A percentile compares a stretch with the other conserved stretches of the same genome.
Evolutionary conservation across 2,888 invertebrate genomes (phyloP).

Genomic region (Blastobasis lacticolella): DNA sequence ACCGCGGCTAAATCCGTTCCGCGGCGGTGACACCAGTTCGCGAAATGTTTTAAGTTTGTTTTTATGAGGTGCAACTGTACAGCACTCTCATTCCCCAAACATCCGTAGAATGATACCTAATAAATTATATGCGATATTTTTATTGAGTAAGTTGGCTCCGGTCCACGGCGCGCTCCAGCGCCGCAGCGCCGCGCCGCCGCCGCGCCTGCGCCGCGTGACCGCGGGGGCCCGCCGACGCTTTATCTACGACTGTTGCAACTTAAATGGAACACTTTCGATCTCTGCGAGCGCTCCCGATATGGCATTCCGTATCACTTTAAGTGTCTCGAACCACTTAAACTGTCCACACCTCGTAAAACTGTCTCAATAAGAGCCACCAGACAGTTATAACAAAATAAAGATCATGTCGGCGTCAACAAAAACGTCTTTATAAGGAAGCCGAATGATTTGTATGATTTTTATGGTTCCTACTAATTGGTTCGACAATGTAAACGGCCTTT

Average conservation of each 20-base stretch:
- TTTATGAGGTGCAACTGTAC: constrained; percentile 68
- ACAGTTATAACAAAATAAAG: constrained; percentile 48
- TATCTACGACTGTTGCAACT: constrained; percentile 15
- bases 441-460: constrained; percentile 61
- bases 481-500: constrained; percentile 61
- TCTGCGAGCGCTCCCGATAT: constrained; percentile 26
- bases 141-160: constrained; percentile 59
- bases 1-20: constrained; percentile 38
- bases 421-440: constrained; percentile 50
- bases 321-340: constrained; percentile 40
- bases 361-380: constrained; percentile 45
- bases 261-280: constrained; percentile 11
- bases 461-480: constrained; percentile 62
- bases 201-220: constrained; percentile 7
- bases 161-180: constrained; percentile 52
- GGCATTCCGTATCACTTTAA: constrained; percentile 31
- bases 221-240: constrained; percentile 11
- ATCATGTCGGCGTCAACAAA: constrained; percentile 34
- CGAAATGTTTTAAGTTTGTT: constrained; percentile 57
- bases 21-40: constrained; percentile 36
- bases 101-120: constrained; percentile 63
- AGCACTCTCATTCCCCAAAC: constrained; percentile 46
- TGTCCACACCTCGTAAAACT: constrained; percentile 61
- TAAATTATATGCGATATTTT: constrained; percentile 70
- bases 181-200: constrained; percentile 32